These are phyloP conservation scores for Calephelis nemesis DNA, from an alignment of 1,140 invertebrate species.

Conservation along the genomic window DNA sequence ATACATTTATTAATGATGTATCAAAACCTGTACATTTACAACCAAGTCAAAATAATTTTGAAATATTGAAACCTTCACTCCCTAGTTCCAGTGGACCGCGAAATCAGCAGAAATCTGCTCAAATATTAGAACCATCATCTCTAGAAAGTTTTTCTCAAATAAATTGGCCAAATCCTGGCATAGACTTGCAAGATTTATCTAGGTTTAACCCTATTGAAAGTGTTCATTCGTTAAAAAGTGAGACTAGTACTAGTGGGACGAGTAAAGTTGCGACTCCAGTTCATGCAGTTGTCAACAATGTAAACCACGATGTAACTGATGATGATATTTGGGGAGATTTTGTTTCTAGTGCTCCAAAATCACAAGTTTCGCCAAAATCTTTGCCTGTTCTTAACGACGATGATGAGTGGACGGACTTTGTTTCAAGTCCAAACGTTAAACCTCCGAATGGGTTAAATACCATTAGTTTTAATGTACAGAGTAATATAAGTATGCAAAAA, in stretches of 20 bases:
- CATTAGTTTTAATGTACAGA: slow-evolving; percentile 69
- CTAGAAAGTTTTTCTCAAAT: slow-evolving; percentile 79
- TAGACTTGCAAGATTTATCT: slow-evolving; percentile 82
- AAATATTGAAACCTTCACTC: slow-evolving; percentile 50
- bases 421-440: slow-evolving; percentile 78
- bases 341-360: slow-evolving; percentile 77
- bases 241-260: slow-evolving; percentile 43
- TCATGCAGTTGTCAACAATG: slow-evolving; percentile 43
- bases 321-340: slow-evolving; percentile 82
- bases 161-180: slow-evolving; percentile 83
- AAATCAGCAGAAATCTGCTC: slow-evolving; percentile 55
- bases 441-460: slow-evolving; percentile 67
- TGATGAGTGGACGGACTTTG: slow-evolving; percentile 83
- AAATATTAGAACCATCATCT: slow-evolving; percentile 74
- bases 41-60: slow-evolving; percentile 23
- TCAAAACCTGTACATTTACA: neutral
- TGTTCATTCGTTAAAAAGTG: slow-evolving; percentile 64
- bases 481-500: slow-evolving; percentile 61
- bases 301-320: slow-evolving; percentile 56
- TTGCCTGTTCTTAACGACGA: slow-evolving; percentile 65
- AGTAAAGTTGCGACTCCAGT: slow-evolving; percentile 54
- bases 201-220: slow-evolving; percentile 78
- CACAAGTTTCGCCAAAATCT: slow-evolving; percentile 51
- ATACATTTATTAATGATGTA: neutral
- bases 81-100: slow-evolving; percentile 30